phyloP scores from a whole-genome alignment of 2,888 invertebrate species.

The Cheilosia soror region DNA sequence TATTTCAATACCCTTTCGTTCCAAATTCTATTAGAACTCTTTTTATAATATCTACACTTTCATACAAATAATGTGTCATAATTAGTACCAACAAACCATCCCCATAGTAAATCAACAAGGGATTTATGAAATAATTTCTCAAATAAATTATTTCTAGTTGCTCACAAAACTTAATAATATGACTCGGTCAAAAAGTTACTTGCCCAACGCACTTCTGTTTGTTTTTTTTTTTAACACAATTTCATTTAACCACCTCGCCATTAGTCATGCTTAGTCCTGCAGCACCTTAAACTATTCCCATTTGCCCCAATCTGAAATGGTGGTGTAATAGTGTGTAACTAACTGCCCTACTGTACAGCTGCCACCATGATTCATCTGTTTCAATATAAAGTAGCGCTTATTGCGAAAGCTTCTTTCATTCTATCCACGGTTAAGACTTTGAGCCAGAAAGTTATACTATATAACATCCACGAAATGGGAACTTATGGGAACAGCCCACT shows the following conservation, averaged over 20 bases:
- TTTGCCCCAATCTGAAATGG: conserved; percentile 36
- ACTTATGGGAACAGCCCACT: conserved; percentile 43
- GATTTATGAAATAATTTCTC: conserved; percentile 9
- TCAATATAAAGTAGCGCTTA: conserved; percentile 65
- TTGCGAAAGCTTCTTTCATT: conserved; percentile 52
- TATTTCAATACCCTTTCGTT: too few species aligned
- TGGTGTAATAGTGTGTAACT: not conserved
- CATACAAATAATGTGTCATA: too few species aligned
- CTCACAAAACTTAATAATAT: not conserved
- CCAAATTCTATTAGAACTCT: too few species aligned
- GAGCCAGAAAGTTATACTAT: conserved; percentile 41
- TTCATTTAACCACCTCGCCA: conserved; percentile 42
- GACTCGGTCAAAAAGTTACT: not conserved
- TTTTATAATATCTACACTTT: too few species aligned
- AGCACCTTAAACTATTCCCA: conserved; percentile 61
- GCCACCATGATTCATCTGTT: conserved; percentile 67
- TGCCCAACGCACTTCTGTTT: not conserved
- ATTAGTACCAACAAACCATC: too few species aligned
- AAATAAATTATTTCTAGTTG: not conserved
- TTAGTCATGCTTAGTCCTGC: conserved; percentile 64
- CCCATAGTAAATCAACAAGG: not conserved
- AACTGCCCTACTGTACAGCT: not conserved
- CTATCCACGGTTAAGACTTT: conserved; percentile 40
- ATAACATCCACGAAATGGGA: conserved; percentile 20
- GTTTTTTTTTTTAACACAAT: conserved; percentile 9